Evolutionary conservation across 2,113 vertebrate species (phyloP).

Genomic region (Delphinus delphis): DNA sequence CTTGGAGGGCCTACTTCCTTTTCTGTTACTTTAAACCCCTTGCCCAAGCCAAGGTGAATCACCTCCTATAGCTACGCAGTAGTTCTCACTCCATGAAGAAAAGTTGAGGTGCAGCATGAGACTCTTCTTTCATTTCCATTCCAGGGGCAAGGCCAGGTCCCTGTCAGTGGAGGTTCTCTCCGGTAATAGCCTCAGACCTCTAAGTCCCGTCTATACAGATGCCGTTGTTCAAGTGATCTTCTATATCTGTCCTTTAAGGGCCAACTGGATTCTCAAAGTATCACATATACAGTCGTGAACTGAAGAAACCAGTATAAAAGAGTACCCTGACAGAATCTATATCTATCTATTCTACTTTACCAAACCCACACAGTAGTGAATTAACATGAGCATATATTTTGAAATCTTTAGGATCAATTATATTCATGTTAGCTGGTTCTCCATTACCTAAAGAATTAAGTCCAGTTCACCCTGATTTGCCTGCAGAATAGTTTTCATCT

Average conservation of each 20-base stretch:
- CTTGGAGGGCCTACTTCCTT: neutral
- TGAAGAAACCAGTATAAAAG: neutral
- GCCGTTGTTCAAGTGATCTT: neutral
- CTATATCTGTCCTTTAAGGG: neutral
- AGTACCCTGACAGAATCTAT: neutral
- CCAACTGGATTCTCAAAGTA: neutral
- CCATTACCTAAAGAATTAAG: neutral
- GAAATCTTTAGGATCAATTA: neutral
- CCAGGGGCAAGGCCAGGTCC: neutral
- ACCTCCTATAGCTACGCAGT: neutral
- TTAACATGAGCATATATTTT: neutral
- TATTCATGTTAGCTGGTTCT: neutral
- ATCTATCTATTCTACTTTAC: neutral
- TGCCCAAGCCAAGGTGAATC: constrained; percentile 26
- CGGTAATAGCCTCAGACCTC: neutral
- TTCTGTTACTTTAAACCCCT: neutral
- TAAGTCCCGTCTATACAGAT: neutral
- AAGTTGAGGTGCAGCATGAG: neutral
- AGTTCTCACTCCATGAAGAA: neutral
- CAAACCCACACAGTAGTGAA: neutral
- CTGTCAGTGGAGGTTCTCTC: neutral
- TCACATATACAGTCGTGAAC: neutral
- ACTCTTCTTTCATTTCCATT: neutral
- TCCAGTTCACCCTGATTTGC: neutral
- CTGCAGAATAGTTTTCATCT: neutral